Conservation (phyloP, 2,113 vertebrate genomes). For the Passer domesticus region DNA sequence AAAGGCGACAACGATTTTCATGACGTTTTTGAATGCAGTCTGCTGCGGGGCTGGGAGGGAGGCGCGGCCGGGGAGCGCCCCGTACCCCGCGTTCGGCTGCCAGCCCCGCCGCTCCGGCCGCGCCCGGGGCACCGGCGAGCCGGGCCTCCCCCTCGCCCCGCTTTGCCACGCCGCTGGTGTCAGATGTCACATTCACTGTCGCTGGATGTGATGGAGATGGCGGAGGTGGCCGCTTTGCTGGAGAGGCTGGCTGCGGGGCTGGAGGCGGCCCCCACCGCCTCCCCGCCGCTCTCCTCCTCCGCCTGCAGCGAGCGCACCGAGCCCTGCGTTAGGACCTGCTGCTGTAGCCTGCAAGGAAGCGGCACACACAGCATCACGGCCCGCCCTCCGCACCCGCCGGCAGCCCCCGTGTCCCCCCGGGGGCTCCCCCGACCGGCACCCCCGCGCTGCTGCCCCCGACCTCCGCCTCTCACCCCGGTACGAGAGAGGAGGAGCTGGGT, state of each 20-base stretch:
- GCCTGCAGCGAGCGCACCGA: conserved; percentile 86
- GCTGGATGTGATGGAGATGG: conserved; percentile 99
- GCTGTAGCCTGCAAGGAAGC: conserved; percentile 87
- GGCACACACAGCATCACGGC: conserved; percentile 53
- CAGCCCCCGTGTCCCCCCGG: neutral
- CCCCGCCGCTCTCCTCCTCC: conserved; percentile 86
- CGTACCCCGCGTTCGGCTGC: neutral
- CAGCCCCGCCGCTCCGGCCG: neutral
- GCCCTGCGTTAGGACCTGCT: conserved; percentile 92
- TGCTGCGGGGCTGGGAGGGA: neutral
- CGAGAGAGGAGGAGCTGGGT: too few species aligned
- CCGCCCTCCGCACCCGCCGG: neutral
- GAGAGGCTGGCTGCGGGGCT: conserved; percentile 94
- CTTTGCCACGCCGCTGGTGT: conserved; percentile 55
- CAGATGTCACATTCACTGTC: conserved; percentile 99
- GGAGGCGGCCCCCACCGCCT: conserved; percentile 85
- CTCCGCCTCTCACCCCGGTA: neutral
- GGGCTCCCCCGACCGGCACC: neutral
- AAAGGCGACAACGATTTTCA: conserved; percentile 59
- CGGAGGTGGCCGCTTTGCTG: conserved; percentile 95
- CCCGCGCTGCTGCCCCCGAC: neutral
- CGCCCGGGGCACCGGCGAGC: conserved; percentile 70
- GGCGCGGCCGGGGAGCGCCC: neutral
- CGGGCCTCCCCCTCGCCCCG: conserved; percentile 36
- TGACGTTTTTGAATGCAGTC: neutral